Evolutionary conservation across 2,113 vertebrate genomes (phyloP), one percentile per base, ranked within the genome.

Genomic region (Coptodon rendalli): DNA sequence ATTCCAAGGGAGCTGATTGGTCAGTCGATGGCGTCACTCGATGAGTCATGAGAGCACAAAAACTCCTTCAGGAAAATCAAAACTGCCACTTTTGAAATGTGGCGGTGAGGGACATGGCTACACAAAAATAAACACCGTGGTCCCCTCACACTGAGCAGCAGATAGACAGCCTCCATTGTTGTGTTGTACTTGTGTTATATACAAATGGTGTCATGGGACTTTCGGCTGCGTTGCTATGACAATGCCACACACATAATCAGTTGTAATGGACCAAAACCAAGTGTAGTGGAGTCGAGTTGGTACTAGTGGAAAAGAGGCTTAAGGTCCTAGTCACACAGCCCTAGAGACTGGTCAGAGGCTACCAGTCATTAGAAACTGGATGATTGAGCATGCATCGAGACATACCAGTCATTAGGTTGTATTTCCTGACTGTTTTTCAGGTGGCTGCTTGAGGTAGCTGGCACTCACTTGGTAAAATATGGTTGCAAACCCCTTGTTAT

Each of bases 191-290:
- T 63, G 59, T n/a, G 31, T 63, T 63, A 63, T 36, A 63, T 36
- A 63, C 17, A 63, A 63, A 63, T 63, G 59, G 59, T 36, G 59
- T n/a, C 17, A 63, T 63, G 59, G 59, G 17, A 63, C 17, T 63
- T 63, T 63, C 4, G 31, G 59, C 59, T 36, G 59, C 6, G 9
- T 63, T 63, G 59, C 59, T 63, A 36, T 63, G 31, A 63, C 31
- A 36, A n/a, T 63, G 17, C 31, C 31, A 63, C 59, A 63, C 31
- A 63, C 59, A 63, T 63, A 63, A 63, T 63, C 59, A 63, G 17
- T 19, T 36, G 31, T 36, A 63, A 63, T 36, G 59, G 31, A 63
- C 6, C 31, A 63, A 36, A 63, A 63, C 59, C 17, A 31, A 63
- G 31, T 63, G 59, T 36, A 63, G 31, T 4, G 2, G 31, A 63